Evolutionary conservation across 2,113 vertebrate species (phyloP).

Genomic region (Elachura formosa): DNA sequence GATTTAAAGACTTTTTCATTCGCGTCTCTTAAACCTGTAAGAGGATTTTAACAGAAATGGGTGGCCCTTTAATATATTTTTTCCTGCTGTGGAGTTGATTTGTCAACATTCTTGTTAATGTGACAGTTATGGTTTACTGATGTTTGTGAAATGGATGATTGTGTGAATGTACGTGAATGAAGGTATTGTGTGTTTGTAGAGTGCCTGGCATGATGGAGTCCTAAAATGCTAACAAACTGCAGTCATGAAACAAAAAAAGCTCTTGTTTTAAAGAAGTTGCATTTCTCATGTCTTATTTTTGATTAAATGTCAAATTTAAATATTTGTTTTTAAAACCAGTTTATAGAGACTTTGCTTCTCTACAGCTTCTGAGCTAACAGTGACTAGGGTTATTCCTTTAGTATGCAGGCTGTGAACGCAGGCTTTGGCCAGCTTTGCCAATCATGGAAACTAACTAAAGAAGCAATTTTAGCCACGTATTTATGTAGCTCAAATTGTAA

Average conservation of each 20-base stretch:
- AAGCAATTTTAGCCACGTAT: background rate
- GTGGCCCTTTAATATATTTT: background rate
- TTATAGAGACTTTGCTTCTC: background rate
- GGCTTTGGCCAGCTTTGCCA: background rate
- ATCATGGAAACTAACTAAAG: background rate
- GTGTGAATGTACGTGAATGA: too few species aligned
- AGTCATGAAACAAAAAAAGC: background rate
- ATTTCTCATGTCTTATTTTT: background rate
- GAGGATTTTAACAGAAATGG: background rate
- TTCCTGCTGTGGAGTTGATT: background rate
- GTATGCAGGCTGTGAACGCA: background rate
- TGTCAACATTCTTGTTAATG: background rate
- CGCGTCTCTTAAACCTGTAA: background rate
- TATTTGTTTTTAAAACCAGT: background rate
- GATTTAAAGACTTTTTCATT: background rate
- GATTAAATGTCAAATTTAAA: background rate
- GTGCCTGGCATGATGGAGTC: background rate
- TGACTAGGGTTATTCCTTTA: background rate
- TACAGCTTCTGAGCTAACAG: background rate
- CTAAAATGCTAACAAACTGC: background rate
- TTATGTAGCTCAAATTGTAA: background rate
- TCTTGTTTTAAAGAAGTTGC: background rate
- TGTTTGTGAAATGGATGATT: background rate
- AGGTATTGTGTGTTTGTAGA: background rate
- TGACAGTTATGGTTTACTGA: background rate